Conservation (phyloP, 53 echinoderm and acorn worm species). For the Pentamera pediparva region DNA sequence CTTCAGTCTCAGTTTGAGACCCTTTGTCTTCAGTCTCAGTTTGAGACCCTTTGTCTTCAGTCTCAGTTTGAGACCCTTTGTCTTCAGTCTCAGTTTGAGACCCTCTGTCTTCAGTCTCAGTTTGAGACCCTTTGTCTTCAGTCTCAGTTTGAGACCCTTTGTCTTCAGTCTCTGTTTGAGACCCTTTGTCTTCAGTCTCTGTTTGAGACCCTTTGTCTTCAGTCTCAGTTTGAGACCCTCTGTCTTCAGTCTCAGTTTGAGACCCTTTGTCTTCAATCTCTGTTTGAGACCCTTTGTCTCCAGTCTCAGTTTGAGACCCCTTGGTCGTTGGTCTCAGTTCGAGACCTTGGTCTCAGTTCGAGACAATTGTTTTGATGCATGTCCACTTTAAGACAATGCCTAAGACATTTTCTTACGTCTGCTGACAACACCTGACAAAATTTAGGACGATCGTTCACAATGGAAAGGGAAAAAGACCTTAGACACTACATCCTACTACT, state of each 20-base stretch:
- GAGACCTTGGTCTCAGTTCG: constrained; percentile 55
- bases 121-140: constrained; percentile 38
- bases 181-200: constrained; percentile 2
- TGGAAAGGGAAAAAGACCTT: no score
- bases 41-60: constrained; percentile 25
- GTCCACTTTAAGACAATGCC: neutral
- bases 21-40: constrained; percentile 20
- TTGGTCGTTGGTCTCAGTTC: neutral
- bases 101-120: constrained; percentile 29
- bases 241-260: constrained; percentile 33
- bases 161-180: constrained; percentile 29
- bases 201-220: constrained; percentile 25
- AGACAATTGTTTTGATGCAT: constrained; percentile 16
- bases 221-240: constrained; percentile 19
- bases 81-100: constrained; percentile 42
- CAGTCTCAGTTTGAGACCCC: constrained; percentile 13
- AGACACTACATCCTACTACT: no score
- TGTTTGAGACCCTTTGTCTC: constrained; percentile 41
- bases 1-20: constrained; percentile 7
- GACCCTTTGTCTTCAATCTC: constrained; percentile 28
- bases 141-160: constrained; percentile 28
- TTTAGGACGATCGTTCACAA: no score
- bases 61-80: constrained; percentile 4
- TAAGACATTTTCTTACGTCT: neutral
- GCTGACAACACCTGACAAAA: no score